These are phyloP conservation scores for Hypothenemus hampei DNA, from an alignment of 1,140 invertebrate species.

Conservation along the genomic window DNA sequence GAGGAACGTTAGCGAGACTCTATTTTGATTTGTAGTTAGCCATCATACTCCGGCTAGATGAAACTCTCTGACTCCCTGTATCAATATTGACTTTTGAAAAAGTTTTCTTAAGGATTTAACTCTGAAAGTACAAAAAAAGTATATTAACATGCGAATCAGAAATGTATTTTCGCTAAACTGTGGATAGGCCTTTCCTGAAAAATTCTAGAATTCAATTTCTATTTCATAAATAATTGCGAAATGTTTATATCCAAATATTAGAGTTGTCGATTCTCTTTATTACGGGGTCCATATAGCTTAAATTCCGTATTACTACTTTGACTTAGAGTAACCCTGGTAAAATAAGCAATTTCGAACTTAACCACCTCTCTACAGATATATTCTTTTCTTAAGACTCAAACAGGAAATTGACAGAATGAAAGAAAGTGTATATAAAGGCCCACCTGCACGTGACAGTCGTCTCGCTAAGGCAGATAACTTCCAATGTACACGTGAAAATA, in stretches of 20 bases:
- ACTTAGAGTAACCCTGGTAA: not conserved
- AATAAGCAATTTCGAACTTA: not conserved
- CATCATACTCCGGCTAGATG: not conserved
- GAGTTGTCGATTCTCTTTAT: not conserved
- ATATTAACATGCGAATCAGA: not conserved
- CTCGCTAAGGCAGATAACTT: constrained; percentile 1
- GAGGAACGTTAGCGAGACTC: no score
- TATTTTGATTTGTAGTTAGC: constrained; percentile 13
- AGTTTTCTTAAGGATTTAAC: not conserved
- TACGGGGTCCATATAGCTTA: not conserved
- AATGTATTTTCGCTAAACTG: not conserved
- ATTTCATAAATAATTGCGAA: not conserved
- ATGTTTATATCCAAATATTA: not conserved
- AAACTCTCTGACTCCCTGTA: constrained; percentile 1
- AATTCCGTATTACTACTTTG: not conserved
- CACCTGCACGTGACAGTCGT: constrained; percentile 10
- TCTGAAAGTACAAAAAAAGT: not conserved
- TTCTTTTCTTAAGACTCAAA: not conserved
- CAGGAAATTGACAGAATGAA: not conserved
- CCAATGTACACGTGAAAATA: constrained; percentile 9
- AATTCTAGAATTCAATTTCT: not conserved
- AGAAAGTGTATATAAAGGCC: constrained; percentile 7
- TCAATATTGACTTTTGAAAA: constrained; percentile 3
- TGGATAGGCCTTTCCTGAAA: not conserved
- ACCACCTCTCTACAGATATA: not conserved